Evolutionary conservation across 2,797 vertebrate species (phyloP).

Genomic region (Halcyon smyrnensis): DNA sequence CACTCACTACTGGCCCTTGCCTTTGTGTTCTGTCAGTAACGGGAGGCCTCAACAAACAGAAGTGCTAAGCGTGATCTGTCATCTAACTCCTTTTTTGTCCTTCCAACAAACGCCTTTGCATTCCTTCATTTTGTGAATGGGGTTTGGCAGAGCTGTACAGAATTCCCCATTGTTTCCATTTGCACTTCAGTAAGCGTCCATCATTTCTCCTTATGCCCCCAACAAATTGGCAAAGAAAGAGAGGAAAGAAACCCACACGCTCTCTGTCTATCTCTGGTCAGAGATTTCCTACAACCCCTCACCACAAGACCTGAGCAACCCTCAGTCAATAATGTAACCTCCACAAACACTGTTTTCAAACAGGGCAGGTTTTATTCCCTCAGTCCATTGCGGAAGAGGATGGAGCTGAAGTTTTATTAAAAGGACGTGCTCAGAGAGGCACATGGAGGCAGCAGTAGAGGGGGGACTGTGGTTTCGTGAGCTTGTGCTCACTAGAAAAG

Average conservation of each 20-base stretch:
- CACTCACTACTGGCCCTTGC: background rate
- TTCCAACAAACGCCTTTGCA: constrained; percentile 33
- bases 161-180: constrained; percentile 39
- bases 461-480: background rate
- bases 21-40: constrained; percentile 2
- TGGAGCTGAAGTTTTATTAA: background rate
- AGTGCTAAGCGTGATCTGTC: constrained; percentile 34
- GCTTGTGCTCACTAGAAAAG: background rate
- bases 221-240: background rate
- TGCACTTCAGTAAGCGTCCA: background rate
- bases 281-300: background rate
- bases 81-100: constrained; percentile 47
- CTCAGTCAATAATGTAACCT: background rate
- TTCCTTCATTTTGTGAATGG: constrained; percentile 42
- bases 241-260: background rate
- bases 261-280: background rate
- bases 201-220: background rate
- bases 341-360: background rate
- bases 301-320: background rate
- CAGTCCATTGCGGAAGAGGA: background rate
- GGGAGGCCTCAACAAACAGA: background rate
- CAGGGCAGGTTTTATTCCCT: background rate
- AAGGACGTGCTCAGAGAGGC: background rate
- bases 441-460: fast-evolving
- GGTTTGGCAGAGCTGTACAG: constrained; percentile 13